These are phyloP conservation scores for Caenorhabditis becei DNA, from an alignment of 2,888 invertebrate genomes.

Conservation along the genomic window DNA sequence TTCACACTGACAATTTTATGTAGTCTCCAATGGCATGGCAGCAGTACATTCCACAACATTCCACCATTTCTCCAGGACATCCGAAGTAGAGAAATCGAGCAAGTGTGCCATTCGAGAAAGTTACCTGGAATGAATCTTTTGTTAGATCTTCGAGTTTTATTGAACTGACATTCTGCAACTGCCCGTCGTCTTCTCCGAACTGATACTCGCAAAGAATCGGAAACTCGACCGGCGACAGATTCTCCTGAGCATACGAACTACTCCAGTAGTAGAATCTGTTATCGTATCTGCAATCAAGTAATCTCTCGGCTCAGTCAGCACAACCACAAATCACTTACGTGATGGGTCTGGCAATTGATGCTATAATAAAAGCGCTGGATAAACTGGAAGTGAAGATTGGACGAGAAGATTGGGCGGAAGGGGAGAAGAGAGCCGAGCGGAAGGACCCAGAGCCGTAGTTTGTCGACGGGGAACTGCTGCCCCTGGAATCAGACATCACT, in stretches of 20 bases:
- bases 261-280: slow-evolving; percentile 47
- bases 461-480: slow-evolving; percentile 27
- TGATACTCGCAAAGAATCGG: slow-evolving; percentile 42
- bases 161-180: slow-evolving; percentile 33
- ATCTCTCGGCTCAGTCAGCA: background rate
- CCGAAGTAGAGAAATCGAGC: slow-evolving; percentile 37
- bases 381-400: slow-evolving; percentile 35
- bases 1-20: slow-evolving; percentile 19
- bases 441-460: slow-evolving; percentile 26
- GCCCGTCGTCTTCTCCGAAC: slow-evolving; percentile 44
- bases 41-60: slow-evolving; percentile 50
- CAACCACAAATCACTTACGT: slow-evolving; percentile 16
- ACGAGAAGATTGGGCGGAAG: slow-evolving; percentile 10
- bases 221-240: slow-evolving; percentile 24
- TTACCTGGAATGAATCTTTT: slow-evolving; percentile 49
- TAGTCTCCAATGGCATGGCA: slow-evolving; percentile 39
- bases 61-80: slow-evolving; percentile 41
- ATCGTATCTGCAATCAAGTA: slow-evolving; percentile 49
- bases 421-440: slow-evolving; percentile 29
- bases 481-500: slow-evolving; percentile 26
- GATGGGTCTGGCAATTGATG: slow-evolving; percentile 42
- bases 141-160: no score
- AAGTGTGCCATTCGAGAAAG: slow-evolving; percentile 34
- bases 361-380: slow-evolving; percentile 24
- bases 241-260: slow-evolving; percentile 36